Conservation (phyloP, 2,113 vertebrate genomes). For the Arenaria interpres region DNA sequence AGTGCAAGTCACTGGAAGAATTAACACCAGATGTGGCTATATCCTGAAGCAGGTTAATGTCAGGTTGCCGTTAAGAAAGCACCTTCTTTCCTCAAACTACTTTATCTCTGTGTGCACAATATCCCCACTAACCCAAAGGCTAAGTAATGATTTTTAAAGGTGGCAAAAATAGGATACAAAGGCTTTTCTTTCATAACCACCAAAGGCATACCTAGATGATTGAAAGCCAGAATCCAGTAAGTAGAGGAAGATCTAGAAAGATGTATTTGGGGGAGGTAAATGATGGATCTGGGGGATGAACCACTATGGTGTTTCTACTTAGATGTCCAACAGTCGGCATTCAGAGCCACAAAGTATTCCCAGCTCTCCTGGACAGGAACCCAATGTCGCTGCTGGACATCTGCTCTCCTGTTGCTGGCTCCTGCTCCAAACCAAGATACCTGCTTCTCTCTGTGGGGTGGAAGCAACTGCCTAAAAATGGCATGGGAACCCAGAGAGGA, state of each 20-base stretch:
- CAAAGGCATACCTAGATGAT: background rate
- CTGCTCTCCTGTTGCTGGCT: background rate
- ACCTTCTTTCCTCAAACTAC: background rate
- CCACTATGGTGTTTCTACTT: background rate
- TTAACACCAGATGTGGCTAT: slow-evolving; percentile 10
- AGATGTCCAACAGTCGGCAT: background rate
- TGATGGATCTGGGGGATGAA: background rate
- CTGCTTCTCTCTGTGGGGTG: background rate
- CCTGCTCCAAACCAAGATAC: background rate
- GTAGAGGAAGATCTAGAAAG: background rate
- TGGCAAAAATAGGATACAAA: background rate
- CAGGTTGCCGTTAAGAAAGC: background rate
- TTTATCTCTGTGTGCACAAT: background rate
- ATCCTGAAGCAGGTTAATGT: background rate
- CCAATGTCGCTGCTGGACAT: accelerated
- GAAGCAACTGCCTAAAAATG: background rate
- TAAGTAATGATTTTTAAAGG: background rate
- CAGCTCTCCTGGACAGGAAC: background rate
- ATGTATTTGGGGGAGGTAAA: background rate
- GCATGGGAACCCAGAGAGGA: background rate
- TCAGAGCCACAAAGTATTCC: background rate
- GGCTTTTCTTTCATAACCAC: background rate
- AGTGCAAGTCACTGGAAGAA: background rate
- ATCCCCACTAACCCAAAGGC: background rate
- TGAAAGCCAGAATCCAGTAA: background rate